Base-by-base conservation (phyloP, 2,113 vertebrate species). In the Calidris pygmaea region DNA sequence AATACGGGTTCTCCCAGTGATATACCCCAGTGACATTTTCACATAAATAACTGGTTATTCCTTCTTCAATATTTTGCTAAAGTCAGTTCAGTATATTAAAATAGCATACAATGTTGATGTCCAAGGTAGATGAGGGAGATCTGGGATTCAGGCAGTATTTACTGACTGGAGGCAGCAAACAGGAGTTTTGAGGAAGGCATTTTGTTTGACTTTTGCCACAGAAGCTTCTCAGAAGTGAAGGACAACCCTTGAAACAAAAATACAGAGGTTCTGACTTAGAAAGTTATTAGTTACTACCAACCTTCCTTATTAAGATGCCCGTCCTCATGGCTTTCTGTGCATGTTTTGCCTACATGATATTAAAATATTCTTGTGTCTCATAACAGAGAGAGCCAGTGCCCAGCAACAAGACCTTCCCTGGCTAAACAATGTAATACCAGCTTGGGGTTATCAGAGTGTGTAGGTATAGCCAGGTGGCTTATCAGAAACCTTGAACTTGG, bases 401-500 rank as follows among this genome's bases (percentile, higher is more conserved):
- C 94, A 85, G 87, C 79, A 90, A 95, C 95, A 97, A 95, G 87
- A 94, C 95, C 93, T 90, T 93, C 74, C 78, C 53, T 92, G 90
- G 85, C 65, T 95, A 80, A 96, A 97, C 87, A 89, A 95, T 96
- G 93, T 97, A 95, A 91, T 92, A 90, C 89, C 95, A 96, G 95
- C 96, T 95, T 96, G 96, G 77, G 92, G 96, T 96, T 97, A 95
- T 93, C 32, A 3, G 76, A 96, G 75, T 77, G 79, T 87, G 93
- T 77, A 91, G 63, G 52, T 73, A 73, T 93, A 85, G 89, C 93
- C 97, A 97, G 96, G 96, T 97, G 97, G 92, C 74, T 95, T 95
- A 96, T 95, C 95, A 97, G 89, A 97, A 80, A 95, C 95, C 95
- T 96, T 97, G 96, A 95, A 96, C 97, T 95, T 63, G 52, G 52